Conservation (phyloP, 2,888 invertebrate species). For the Nowickia ferox region DNA sequence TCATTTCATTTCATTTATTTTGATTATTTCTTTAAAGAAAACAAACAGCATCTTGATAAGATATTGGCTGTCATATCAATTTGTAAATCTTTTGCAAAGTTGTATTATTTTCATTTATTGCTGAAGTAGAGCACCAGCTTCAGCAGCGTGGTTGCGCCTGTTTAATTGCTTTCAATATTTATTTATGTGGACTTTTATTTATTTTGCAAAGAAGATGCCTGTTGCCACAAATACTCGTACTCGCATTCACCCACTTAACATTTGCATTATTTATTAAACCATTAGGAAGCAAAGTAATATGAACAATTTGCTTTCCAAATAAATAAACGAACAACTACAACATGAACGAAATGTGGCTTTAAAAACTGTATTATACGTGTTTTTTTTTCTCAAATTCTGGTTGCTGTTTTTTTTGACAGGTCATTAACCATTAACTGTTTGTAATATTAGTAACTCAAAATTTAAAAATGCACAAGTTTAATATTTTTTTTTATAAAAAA, state of each 20-base stretch:
- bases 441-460: not conserved
- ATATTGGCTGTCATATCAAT: conserved; percentile 51
- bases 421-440: conserved; percentile 22
- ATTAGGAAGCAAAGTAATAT: not conserved
- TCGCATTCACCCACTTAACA: conserved; percentile 27
- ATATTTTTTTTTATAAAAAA: not conserved
- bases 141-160: conserved; percentile 5
- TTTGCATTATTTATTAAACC: conserved; percentile 4
- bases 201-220: conserved; percentile 34
- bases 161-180: conserved; percentile 43
- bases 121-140: conserved; percentile 9
- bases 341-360: no score
- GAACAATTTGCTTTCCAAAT: no score
- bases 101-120: conserved; percentile 12
- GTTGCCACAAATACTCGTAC: conserved; percentile 6
- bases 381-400: no score
- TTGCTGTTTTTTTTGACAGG: not conserved
- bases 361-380: no score
- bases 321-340: no score
- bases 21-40: conserved; percentile 23
- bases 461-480: not conserved
- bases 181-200: conserved; percentile 37
- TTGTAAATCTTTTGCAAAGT: conserved; percentile 7
- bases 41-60: conserved; percentile 52
- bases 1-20: conserved; percentile 40